Percentiles rank a stretch among this genome's conserved stretches.
Conservation (phyloP, 2,113 vertebrate species). For the Myanophis thanlyinensis region DNA sequence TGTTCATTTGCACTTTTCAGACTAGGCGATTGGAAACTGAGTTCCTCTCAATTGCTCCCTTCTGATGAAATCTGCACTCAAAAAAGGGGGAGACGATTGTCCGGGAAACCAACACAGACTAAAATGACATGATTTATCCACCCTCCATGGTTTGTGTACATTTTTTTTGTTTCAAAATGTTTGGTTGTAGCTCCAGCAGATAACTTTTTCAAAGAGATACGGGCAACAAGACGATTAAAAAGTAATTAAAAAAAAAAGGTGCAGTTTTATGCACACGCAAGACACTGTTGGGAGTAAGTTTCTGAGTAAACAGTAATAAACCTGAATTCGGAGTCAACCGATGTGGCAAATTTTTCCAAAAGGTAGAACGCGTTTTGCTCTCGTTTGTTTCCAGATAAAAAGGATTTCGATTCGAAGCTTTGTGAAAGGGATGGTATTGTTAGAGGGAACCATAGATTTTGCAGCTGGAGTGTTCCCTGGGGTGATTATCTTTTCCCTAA, state of each 20-base stretch:
- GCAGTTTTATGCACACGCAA: neutral
- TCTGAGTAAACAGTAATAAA: neutral
- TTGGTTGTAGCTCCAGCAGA: neutral
- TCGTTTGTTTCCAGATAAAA: neutral
- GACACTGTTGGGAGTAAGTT: neutral
- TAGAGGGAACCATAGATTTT: neutral
- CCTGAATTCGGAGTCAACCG: neutral
- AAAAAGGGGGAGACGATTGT: neutral
- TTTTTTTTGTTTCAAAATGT: neutral
- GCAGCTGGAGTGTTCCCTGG: neutral
- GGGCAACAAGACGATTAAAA: neutral
- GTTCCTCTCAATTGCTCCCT: neutral
- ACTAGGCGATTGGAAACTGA: rapidly evolving
- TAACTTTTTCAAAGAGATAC: neutral
- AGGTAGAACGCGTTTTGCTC: neutral
- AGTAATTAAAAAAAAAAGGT: neutral
- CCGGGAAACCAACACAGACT: neutral
- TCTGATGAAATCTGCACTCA: neutral
- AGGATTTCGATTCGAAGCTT: neutral
- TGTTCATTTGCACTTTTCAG: neutral
- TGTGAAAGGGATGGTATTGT: neutral
- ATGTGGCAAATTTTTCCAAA: neutral
- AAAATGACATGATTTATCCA: neutral
- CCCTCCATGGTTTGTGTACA: too few species aligned
- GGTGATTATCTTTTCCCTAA: neutral